Percentiles rank a stretch among this genome's conserved stretches.
Conservation (phyloP, 2,797 vertebrate species). For the Microctenopoma stevenorrisi region DNA sequence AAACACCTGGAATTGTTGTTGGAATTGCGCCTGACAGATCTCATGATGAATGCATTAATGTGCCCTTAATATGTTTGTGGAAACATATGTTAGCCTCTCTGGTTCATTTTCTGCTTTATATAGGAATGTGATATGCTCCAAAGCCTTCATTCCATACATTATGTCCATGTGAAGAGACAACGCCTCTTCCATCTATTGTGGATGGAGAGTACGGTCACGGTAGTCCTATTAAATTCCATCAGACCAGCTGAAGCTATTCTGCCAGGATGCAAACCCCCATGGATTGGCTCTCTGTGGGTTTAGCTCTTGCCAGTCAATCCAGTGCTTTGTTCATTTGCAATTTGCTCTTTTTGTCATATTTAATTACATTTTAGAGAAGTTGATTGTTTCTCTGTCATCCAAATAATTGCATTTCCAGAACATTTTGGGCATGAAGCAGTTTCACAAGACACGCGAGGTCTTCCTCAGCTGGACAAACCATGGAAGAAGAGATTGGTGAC, state of each 20-base stretch:
- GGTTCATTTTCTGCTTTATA: constrained; percentile 32
- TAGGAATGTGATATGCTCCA: constrained; percentile 27
- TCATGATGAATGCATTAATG: constrained; percentile 29
- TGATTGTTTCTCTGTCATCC: constrained; percentile 55
- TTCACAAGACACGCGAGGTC: constrained; percentile 24
- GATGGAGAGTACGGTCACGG: constrained; percentile 37
- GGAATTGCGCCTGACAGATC: constrained; percentile 31
- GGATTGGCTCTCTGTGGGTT: constrained; percentile 39
- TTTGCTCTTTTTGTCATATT: constrained; percentile 71
- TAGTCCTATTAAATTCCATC: constrained; percentile 63
- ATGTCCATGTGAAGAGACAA: constrained; percentile 46
- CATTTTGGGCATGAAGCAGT: constrained; percentile 18
- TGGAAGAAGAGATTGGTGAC: constrained; percentile 13
- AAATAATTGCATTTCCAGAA: constrained; percentile 64
- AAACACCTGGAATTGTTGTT: constrained; percentile 47
- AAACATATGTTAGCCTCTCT: constrained; percentile 12
- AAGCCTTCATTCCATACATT: constrained; percentile 28
- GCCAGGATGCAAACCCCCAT: constrained; percentile 42
- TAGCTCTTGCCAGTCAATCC: constrained; percentile 50
- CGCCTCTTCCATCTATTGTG: constrained; percentile 43
- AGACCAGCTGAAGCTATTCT: constrained; percentile 63
- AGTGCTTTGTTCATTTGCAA: constrained; percentile 55
- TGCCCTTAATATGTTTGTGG: constrained; percentile 27
- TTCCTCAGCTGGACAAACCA: constrained; percentile 15
- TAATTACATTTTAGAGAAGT: constrained; percentile 74